A percentile compares a stretch with the other conserved stretches of the same genome.
These are phyloP conservation scores for Lottia scabra DNA, from an alignment of 2,888 invertebrate genomes.

Conservation along the genomic window DNA sequence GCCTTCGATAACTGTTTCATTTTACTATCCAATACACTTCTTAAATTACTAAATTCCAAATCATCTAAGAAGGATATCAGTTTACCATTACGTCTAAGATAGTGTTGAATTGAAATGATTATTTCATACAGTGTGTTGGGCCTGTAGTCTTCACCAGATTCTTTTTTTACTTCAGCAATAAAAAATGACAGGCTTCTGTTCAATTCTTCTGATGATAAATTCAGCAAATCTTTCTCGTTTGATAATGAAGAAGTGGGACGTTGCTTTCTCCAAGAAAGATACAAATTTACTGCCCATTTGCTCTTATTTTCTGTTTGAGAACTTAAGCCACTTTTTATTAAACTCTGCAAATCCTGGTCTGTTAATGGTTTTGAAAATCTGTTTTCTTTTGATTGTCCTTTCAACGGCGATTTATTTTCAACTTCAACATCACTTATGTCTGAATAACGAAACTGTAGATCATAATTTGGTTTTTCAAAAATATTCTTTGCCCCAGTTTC, in stretches of 20 bases:
- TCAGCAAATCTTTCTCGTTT: not conserved
- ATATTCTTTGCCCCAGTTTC: too few relatives aligned
- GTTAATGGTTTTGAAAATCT: not conserved
- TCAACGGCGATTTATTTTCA: too few relatives aligned
- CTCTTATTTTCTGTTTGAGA: not conserved
- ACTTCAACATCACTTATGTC: too few relatives aligned
- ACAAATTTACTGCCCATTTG: not conserved
- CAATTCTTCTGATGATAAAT: not conserved
- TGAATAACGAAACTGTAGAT: too few relatives aligned
- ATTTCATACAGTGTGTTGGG: not conserved
- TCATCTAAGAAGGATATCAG: not conserved
- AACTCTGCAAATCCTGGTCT: not conserved
- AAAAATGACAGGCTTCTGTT: not conserved
- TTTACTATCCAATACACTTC: not conserved
- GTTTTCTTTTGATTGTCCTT: too few relatives aligned
- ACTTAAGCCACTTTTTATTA: not conserved
- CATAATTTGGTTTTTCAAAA: too few relatives aligned
- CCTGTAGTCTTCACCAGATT: not conserved
- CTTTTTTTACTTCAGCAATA: not conserved
- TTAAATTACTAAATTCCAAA: not conserved
- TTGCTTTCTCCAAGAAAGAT: not conserved
- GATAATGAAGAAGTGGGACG: too few relatives aligned
- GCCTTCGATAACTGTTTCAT: not conserved
- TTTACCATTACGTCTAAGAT: not conserved
- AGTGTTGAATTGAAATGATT: not conserved